Evolutionary conservation across 2,888 invertebrate species (phyloP).

Genomic region (Scelioninae gen. 1): DNA sequence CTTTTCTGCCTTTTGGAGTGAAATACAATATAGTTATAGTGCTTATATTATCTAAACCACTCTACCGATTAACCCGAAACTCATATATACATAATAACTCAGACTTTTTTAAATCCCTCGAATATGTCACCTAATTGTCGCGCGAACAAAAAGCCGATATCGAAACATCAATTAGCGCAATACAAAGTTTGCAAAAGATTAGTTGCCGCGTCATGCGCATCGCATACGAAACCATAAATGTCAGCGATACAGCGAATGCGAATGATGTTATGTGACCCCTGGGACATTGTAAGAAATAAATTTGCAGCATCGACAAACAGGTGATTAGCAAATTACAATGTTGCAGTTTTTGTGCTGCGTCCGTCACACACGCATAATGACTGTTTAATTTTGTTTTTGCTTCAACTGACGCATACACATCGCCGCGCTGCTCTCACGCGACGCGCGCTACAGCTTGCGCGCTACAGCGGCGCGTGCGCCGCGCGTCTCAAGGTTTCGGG

Average conservation of each 20-base stretch:
- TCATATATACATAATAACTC: too few species aligned
- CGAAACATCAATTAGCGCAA: conserved; percentile 34
- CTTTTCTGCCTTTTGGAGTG: too few species aligned
- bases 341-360: conserved; percentile 56
- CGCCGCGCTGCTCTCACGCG: conserved; percentile 36
- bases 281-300: conserved; percentile 64
- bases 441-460: conserved; percentile 38
- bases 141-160: background rate
- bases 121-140: too few species aligned
- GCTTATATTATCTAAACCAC: too few species aligned
- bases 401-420: conserved; percentile 41
- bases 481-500: conserved; percentile 36
- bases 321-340: conserved; percentile 70
- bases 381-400: conserved; percentile 65
- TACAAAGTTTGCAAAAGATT: conserved; percentile 51
- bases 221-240: conserved; percentile 57
- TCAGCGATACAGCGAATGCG: conserved; percentile 42
- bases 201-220: conserved; percentile 43
- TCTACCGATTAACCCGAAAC: too few species aligned
- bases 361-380: conserved; percentile 60
- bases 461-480: conserved; percentile 35
- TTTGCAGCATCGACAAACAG: conserved; percentile 63
- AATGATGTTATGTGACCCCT: conserved; percentile 44
- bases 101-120: too few species aligned
- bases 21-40: too few species aligned